Conservation (phyloP, 30 jellyfish, hydroid and myxozoan genomes). For the Turritopsis rubra region DNA sequence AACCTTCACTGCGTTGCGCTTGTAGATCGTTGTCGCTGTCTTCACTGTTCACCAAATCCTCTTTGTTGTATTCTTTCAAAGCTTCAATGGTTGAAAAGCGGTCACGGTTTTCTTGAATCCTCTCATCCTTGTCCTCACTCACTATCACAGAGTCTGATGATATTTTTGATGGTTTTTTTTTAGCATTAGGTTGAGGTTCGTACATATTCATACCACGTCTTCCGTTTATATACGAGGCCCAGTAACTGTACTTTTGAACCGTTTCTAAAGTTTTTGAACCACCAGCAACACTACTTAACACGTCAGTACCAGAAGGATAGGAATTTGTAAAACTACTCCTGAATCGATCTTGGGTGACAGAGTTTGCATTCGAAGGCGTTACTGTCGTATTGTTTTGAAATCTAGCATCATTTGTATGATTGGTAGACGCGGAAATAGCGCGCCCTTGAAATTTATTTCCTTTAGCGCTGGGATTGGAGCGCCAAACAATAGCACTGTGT, state of each 20-base stretch:
- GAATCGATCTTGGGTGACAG: no score
- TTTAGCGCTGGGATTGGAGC: background rate
- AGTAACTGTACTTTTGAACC: background rate
- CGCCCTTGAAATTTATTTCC: background rate
- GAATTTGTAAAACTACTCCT: no score
- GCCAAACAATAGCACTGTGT: conserved; percentile 17
- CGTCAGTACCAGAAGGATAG: background rate
- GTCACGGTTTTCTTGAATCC: background rate
- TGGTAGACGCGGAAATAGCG: conserved; percentile 8
- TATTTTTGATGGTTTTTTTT: background rate
- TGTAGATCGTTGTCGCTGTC: background rate
- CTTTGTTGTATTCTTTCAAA: background rate
- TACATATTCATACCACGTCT: background rate
- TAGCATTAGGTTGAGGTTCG: background rate
- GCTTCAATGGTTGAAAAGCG: background rate
- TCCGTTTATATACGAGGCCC: background rate
- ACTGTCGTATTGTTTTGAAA: background rate
- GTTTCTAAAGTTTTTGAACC: background rate
- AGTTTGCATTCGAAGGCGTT: background rate
- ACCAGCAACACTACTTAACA: background rate
- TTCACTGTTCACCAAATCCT: background rate
- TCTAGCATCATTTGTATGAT: background rate
- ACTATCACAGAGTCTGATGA: background rate
- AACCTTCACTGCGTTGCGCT: background rate
- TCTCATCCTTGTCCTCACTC: background rate